Percentiles rank a stretch among this genome's conserved stretches.
These are phyloP conservation scores for Aricia artaxerxes DNA, from an alignment of 2,888 invertebrate species.

Conservation along the genomic window DNA sequence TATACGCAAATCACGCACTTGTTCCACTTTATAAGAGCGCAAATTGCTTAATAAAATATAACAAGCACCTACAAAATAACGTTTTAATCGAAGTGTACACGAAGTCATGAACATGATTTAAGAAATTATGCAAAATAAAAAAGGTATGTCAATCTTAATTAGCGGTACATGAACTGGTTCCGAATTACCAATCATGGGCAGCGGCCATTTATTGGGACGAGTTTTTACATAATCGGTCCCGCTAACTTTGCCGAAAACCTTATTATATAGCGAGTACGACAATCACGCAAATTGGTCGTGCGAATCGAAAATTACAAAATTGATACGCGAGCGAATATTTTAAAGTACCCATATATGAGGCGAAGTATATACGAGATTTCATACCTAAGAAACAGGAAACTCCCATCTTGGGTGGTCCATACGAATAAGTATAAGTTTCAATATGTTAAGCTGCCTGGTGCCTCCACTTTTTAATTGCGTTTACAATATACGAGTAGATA, in stretches of 20 bases:
- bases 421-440: neutral
- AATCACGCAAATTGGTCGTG: slow-evolving; percentile 72
- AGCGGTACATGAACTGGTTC: slow-evolving; percentile 54
- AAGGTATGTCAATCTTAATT: slow-evolving; percentile 36
- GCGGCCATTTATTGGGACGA: slow-evolving; percentile 44
- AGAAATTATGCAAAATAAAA: neutral
- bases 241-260: slow-evolving; percentile 56
- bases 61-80: neutral
- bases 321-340: slow-evolving; percentile 57
- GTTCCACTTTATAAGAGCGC: neutral
- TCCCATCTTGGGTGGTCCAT: slow-evolving; percentile 74
- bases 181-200: slow-evolving; percentile 22
- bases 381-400: slow-evolving; percentile 41
- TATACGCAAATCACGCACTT: neutral
- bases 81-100: neutral
- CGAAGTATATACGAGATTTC: slow-evolving; percentile 17
- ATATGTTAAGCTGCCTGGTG: neutral
- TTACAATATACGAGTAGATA: slow-evolving; percentile 7
- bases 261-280: slow-evolving; percentile 60
- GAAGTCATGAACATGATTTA: slow-evolving; percentile 2
- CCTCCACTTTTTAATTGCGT: slow-evolving; percentile 11
- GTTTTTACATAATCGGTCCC: slow-evolving; percentile 55
- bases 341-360: slow-evolving; percentile 33
- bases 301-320: slow-evolving; percentile 74
- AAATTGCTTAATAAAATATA: slow-evolving; percentile 3